A percentile compares a stretch with the other conserved stretches of the same genome.
Conservation (phyloP, 2,888 invertebrate species). For the Agriopis marginaria region DNA sequence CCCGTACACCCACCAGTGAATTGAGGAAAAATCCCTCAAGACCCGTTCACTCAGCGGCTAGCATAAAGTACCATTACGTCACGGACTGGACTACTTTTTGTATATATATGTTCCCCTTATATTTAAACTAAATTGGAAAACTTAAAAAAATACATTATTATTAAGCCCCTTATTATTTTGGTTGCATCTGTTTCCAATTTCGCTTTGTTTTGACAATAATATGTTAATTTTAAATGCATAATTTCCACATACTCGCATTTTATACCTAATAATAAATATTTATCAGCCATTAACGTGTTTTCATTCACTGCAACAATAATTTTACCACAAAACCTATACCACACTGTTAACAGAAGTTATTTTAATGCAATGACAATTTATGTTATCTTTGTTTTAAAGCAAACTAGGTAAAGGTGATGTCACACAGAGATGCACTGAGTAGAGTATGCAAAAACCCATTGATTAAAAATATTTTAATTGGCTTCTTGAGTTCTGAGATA, state of each 20-base stretch:
- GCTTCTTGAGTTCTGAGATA: too few relatives aligned
- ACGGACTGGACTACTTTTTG: too few relatives aligned
- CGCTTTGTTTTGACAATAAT: not conserved
- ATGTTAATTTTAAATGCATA: not conserved
- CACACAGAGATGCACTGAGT: not conserved
- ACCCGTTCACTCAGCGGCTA: too few relatives aligned
- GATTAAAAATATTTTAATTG: too few relatives aligned
- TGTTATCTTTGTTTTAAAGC: too few relatives aligned
- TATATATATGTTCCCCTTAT: too few relatives aligned
- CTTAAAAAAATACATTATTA: too few relatives aligned
- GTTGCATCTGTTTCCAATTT: constrained; percentile 4
- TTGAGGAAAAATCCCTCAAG: too few relatives aligned
- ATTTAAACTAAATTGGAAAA: too few relatives aligned
- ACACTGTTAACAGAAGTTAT: constrained; percentile 1
- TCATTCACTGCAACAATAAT: constrained; percentile 8
- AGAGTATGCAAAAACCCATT: too few relatives aligned
- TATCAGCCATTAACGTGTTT: constrained; percentile 3
- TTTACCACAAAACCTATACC: not conserved
- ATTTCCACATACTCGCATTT: not conserved
- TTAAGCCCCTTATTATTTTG: not conserved
- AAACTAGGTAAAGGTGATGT: not conserved
- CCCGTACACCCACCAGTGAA: too few relatives aligned
- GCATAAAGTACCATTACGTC: too few relatives aligned
- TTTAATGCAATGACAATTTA: constrained; percentile 5
- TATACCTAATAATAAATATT: not conserved